phyloP scores from a whole-genome alignment of 2,797 vertebrate genomes.

The Ficedula albicollis region DNA sequence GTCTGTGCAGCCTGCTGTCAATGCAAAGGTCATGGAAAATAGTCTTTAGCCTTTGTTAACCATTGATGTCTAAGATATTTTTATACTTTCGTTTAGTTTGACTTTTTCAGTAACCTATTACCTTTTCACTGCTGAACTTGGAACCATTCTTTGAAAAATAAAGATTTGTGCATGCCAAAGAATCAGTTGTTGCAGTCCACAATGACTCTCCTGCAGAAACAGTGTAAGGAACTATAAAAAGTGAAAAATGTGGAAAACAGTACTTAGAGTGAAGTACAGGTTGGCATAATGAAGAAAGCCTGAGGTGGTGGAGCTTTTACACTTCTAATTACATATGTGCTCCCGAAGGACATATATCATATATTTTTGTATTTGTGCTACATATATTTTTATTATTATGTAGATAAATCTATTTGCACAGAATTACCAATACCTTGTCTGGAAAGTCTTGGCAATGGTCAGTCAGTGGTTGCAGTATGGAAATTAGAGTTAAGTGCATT shows the following conservation, averaged over 20 bases:
- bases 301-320: neutral
- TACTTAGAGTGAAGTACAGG: neutral
- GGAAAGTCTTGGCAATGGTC: neutral
- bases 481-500: neutral
- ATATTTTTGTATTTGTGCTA: neutral
- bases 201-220: neutral
- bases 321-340: neutral
- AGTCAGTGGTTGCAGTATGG: neutral
- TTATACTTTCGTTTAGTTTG: neutral
- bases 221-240: neutral
- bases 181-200: neutral
- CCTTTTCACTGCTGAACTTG: constrained; percentile 1
- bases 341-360: neutral
- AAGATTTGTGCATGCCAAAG: neutral
- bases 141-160: neutral
- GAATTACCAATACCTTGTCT: neutral
- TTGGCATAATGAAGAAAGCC: neutral
- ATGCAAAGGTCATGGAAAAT: constrained; percentile 16
- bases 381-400: neutral
- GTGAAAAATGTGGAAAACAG: neutral
- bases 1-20: constrained; percentile 6
- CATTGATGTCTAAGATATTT: neutral
- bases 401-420: neutral
- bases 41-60: constrained; percentile 2
- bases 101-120: neutral